These are phyloP conservation scores for Apaloderma vittatum DNA, from an alignment of 2,113 vertebrate species.

Conservation along the genomic window DNA sequence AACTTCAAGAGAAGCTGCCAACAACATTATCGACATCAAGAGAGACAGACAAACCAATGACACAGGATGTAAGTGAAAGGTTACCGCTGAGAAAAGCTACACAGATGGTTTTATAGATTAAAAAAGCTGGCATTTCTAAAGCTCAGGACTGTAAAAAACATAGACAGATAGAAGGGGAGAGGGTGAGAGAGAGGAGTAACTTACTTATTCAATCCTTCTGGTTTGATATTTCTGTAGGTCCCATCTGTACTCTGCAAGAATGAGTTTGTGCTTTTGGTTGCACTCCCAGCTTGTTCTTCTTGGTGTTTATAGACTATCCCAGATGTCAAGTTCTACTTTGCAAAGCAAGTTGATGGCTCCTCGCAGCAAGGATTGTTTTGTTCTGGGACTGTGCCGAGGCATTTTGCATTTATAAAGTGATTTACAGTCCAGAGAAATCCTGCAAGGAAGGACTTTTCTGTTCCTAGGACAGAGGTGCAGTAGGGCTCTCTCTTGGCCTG, in stretches of 20 bases:
- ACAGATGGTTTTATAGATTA: slow-evolving; percentile 46
- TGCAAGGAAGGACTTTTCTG: background rate
- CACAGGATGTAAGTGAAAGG: slow-evolving; percentile 16
- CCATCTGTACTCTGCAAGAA: slow-evolving; percentile 24
- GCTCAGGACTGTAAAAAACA: slow-evolving; percentile 4
- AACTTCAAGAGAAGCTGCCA: slow-evolving; percentile 37
- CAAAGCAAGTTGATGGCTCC: slow-evolving; percentile 24
- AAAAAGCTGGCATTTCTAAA: slow-evolving; percentile 50
- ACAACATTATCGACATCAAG: slow-evolving; percentile 38
- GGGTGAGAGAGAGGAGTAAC: background rate
- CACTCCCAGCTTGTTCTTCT: slow-evolving; percentile 23
- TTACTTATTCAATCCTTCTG: background rate
- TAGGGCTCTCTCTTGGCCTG: background rate
- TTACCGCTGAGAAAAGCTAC: slow-evolving; percentile 33
- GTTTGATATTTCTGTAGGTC: slow-evolving; percentile 18
- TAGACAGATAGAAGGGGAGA: background rate
- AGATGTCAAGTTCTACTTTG: background rate
- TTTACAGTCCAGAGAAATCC: slow-evolving; percentile 9
- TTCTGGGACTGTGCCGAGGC: background rate
- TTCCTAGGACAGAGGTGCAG: background rate
- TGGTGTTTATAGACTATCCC: slow-evolving; percentile 37
- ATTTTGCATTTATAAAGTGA: slow-evolving; percentile 31
- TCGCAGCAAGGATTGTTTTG: background rate
- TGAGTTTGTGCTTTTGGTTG: slow-evolving; percentile 51
- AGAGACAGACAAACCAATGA: slow-evolving; percentile 44